These are phyloP conservation scores for Cephalopterus ornatus DNA, from an alignment of 2,113 vertebrate genomes.

Conservation along the genomic window DNA sequence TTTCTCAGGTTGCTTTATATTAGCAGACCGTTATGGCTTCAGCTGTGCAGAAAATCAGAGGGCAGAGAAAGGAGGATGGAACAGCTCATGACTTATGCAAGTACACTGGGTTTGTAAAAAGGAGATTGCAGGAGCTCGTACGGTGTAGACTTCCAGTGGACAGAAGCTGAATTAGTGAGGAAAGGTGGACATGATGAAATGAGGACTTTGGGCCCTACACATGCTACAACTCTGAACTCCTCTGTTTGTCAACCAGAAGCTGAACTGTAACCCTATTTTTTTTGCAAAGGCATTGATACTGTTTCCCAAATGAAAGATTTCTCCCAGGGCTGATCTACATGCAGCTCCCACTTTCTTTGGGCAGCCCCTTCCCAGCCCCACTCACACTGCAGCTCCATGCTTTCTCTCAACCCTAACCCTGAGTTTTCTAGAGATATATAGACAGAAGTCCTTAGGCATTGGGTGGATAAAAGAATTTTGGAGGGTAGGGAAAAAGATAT, in stretches of 20 bases:
- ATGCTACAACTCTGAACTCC: background rate
- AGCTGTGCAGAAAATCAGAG: background rate
- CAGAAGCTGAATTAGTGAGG: background rate
- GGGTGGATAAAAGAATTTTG: background rate
- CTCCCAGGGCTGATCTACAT: background rate
- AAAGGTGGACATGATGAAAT: background rate
- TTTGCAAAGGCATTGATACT: background rate
- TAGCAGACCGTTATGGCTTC: fast-evolving
- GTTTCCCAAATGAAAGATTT: background rate
- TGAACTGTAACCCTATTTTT: background rate
- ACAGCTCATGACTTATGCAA: background rate
- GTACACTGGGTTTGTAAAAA: background rate
- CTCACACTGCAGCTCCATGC: background rate
- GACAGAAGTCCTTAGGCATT: background rate
- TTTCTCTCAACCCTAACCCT: background rate
- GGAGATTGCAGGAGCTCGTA: background rate
- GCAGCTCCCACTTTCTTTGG: background rate
- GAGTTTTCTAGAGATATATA: background rate
- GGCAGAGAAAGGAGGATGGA: background rate
- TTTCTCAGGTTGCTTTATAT: background rate
- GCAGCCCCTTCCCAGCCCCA: background rate
- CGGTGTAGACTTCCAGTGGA: background rate
- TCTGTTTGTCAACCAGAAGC: background rate
- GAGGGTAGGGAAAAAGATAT: background rate
- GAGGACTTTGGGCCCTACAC: background rate